A percentile compares a stretch with the other conserved stretches of the same genome.
Evolutionary conservation across 2,797 vertebrate genomes (phyloP).

Genomic region (Sylvilagus floridanus): DNA sequence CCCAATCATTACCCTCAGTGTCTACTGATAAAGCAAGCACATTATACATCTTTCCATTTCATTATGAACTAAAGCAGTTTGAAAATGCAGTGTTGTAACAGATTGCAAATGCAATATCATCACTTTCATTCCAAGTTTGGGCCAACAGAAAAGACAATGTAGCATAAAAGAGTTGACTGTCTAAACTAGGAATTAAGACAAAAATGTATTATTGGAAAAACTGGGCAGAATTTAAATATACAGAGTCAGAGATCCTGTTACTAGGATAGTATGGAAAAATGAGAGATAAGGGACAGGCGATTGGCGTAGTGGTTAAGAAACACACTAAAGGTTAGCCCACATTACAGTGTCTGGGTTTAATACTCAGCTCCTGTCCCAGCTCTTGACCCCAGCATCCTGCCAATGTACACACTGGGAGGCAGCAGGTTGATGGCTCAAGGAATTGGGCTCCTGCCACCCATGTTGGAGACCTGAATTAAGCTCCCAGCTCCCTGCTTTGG

Average conservation of each 20-base stretch:
- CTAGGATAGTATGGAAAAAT: neutral
- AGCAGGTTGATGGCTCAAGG: too few species aligned
- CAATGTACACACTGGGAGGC: too few species aligned
- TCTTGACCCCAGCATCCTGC: too few species aligned
- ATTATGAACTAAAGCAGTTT: slow-evolving; percentile 42
- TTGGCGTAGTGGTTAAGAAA: too few species aligned
- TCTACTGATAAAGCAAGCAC: slow-evolving; percentile 24
- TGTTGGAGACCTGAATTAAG: too few species aligned
- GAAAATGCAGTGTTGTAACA: neutral
- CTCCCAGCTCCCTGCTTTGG: too few species aligned
- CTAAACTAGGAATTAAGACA: neutral
- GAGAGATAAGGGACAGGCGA: neutral
- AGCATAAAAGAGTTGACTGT: neutral
- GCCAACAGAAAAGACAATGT: neutral
- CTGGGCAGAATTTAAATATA: neutral
- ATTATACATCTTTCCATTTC: slow-evolving; percentile 42
- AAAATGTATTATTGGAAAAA: neutral
- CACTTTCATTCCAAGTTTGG: neutral
- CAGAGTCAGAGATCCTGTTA: slow-evolving; percentile 1
- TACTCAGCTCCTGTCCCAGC: too few species aligned
- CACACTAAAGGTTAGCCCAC: too few species aligned
- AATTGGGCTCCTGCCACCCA: too few species aligned
- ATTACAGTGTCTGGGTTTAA: too few species aligned
- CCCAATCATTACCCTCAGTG: slow-evolving; percentile 48
- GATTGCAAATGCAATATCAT: neutral